Conservation (phyloP, 2,888 invertebrate species). For the Apantesis nais region DNA sequence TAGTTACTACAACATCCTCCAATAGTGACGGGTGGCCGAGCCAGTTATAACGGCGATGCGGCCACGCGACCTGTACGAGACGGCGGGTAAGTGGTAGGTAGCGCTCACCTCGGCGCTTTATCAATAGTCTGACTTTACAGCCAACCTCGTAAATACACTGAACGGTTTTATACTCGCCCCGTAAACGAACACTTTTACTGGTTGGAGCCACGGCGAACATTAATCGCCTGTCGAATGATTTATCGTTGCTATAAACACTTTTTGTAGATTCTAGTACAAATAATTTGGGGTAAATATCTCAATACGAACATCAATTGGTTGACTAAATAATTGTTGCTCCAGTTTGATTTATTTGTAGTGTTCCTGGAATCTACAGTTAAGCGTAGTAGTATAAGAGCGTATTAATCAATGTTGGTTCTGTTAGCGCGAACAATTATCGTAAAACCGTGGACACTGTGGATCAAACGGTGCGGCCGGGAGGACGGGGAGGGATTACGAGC, state of each 20-base stretch:
- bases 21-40: background rate
- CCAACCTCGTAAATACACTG: slow-evolving; percentile 11
- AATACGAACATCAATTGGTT: slow-evolving; percentile 23
- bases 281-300: slow-evolving; percentile 21
- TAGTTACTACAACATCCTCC: slow-evolving; percentile 1
- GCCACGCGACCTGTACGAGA: slow-evolving; percentile 1
- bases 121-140: slow-evolving; percentile 14
- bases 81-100: background rate
- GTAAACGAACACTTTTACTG: slow-evolving; percentile 22
- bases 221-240: slow-evolving; percentile 16
- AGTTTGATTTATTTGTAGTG: slow-evolving; percentile 22
- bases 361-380: slow-evolving; percentile 24
- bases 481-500: slow-evolving; percentile 8
- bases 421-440: slow-evolving; percentile 27
- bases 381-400: slow-evolving; percentile 22
- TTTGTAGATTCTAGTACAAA: slow-evolving; percentile 15
- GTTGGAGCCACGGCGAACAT: slow-evolving; percentile 17
- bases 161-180: slow-evolving; percentile 12
- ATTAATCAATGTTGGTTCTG: slow-evolving; percentile 30
- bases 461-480: slow-evolving; percentile 20
- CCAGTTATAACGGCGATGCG: background rate
- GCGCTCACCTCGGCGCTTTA: background rate
- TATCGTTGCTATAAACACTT: slow-evolving; percentile 15
- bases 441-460: slow-evolving; percentile 22
- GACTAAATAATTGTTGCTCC: slow-evolving; percentile 18